phyloP scores from a whole-genome alignment of 53 echinoderm and acorn worm genomes.

The Antedon mediterranea region DNA sequence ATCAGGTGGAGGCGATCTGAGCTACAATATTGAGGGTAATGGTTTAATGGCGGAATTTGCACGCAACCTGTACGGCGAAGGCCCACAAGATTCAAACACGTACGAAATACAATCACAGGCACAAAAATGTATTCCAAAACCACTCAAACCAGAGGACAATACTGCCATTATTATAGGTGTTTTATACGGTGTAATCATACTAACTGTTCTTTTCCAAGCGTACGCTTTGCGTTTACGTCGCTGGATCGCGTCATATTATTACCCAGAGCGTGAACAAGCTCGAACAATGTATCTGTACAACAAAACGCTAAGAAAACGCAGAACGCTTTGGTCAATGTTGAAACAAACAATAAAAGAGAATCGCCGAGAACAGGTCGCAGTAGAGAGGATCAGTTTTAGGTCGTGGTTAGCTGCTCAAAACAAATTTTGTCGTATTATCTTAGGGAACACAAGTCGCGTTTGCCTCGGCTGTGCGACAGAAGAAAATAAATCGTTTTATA shows the following conservation, averaged over 20 bases:
- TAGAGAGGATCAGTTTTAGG: conserved; percentile 41
- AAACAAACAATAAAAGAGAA: conserved; percentile 37
- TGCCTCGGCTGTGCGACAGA: conserved; percentile 55
- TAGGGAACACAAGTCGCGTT: conserved; percentile 33
- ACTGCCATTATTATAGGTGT: conserved; percentile 42
- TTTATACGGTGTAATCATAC: conserved; percentile 45
- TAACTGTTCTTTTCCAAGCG: conserved; percentile 69
- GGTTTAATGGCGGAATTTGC: conserved; percentile 47
- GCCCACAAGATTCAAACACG: conserved; percentile 40
- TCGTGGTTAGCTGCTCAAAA: conserved; percentile 41
- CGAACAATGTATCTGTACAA: conserved; percentile 60
- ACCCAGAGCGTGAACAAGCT: conserved; percentile 72
- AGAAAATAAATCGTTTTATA: background rate
- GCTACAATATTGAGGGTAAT: conserved; percentile 36
- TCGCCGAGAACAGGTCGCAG: conserved; percentile 42
- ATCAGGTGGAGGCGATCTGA: conserved; percentile 38
- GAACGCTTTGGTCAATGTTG: conserved; percentile 43
- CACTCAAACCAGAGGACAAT: conserved; percentile 29
- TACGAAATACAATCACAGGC: conserved; percentile 60
- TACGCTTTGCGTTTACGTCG: conserved; percentile 62
- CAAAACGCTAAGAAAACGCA: conserved; percentile 50
- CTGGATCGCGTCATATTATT: conserved; percentile 65
- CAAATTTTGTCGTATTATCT: conserved; percentile 40
- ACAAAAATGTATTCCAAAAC: conserved; percentile 48
- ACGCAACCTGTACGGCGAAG: conserved; percentile 36